phyloP scores from a whole-genome alignment of 37 sponge, comb jelly and placozoan genomes.

The Amphimedon queenslandica region DNA sequence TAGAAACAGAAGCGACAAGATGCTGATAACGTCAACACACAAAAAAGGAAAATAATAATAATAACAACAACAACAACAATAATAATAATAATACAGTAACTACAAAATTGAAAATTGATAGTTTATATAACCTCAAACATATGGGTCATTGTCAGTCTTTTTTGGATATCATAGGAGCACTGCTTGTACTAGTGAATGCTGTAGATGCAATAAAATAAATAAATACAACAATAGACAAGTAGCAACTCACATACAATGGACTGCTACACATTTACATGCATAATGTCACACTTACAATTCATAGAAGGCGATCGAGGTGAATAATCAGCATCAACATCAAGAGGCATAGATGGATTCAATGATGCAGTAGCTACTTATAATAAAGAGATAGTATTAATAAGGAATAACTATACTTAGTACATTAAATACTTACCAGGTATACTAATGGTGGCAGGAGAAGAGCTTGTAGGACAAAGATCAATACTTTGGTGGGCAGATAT shows the following conservation, averaged over 20 bases:
- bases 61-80: too few relatives aligned
- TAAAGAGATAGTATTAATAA: neutral
- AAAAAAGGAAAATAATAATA: too few relatives aligned
- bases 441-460: neutral
- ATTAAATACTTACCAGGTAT: neutral
- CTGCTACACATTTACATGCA: neutral
- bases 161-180: too few relatives aligned
- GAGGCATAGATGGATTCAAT: neutral
- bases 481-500: too few relatives aligned
- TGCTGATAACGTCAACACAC: too few relatives aligned
- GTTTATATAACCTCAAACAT: too few relatives aligned
- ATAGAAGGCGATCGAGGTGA: neutral
- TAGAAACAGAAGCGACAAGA: too few relatives aligned
- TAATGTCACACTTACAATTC: neutral
- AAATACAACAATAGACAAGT: neutral
- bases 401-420: neutral
- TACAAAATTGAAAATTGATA: too few relatives aligned
- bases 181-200: constrained; percentile 1
- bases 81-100: too few relatives aligned
- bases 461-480: too few relatives aligned
- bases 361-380: too few relatives aligned
- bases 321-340: neutral
- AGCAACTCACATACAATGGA: neutral
- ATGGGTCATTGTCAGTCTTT: too few relatives aligned
- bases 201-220: neutral